Evolutionary conservation across 2,797 vertebrate genomes (phyloP).

Genomic region (Dendrocincla fuliginosa): DNA sequence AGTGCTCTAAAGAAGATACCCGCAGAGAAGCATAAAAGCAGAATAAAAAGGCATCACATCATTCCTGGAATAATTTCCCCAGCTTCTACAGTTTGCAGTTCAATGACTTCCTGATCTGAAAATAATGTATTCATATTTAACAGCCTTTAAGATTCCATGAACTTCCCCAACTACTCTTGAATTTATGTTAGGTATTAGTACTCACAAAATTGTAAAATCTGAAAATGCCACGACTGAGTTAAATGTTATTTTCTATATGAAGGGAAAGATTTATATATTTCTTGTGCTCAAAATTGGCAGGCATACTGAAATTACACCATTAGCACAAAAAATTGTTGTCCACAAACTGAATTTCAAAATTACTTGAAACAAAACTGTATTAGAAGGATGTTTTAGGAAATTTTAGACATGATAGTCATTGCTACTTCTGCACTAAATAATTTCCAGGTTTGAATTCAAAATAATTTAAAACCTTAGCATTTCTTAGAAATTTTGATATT

Average conservation of each 20-base stretch:
- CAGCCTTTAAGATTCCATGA: not conserved
- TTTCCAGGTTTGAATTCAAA: not conserved
- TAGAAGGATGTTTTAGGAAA: rapidly evolving
- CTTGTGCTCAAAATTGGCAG: not conserved
- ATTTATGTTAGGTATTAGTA: not conserved
- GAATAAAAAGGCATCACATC: not conserved
- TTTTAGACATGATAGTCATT: not conserved
- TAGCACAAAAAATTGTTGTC: not conserved
- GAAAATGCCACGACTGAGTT: not conserved
- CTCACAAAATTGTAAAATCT: not conserved
- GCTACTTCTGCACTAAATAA: not conserved
- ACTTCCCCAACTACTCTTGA: not conserved
- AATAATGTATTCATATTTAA: not conserved
- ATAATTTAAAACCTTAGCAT: not conserved
- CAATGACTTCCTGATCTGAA: not conserved
- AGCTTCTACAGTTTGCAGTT: not conserved
- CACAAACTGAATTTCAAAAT: not conserved
- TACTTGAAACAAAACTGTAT: not conserved
- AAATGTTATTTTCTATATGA: not conserved
- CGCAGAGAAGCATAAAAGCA: not conserved
- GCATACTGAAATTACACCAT: not conserved
- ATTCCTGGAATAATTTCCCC: not conserved
- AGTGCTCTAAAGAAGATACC: not conserved
- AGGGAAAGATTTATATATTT: not conserved
- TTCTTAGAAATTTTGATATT: not conserved